Evolutionary conservation across 1,140 invertebrate species (phyloP), one percentile per base, ranked within the genome.

Genomic region (Ostrea denselamellosa): DNA sequence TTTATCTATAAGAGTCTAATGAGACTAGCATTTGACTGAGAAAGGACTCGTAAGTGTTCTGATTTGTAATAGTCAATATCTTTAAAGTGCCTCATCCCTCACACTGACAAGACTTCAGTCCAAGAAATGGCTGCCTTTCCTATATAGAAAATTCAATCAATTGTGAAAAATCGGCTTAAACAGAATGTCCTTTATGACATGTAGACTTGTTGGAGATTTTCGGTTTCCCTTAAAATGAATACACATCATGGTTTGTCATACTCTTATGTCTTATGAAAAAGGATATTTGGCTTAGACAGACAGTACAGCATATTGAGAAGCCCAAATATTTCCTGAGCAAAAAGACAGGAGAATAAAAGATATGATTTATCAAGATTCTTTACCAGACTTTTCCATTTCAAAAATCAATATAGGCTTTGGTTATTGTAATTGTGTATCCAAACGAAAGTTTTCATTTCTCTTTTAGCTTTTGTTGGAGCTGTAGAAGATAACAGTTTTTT

Each of bases 381-480:
- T 77, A 77, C 68, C 25, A 77, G 68, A 77, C 25, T 77, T 77
- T 77, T 77, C 68, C 68, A 77, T 77, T 77, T 77, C 68, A 77
- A 28, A 77, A 28, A 77, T 77, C 68, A 77, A 77, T 77, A 77
- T 77, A 77, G 34, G 22, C 68, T 17, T 34, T 77, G 22, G 22
- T 34, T 28, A 12, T 77, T 10, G 14, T 77, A 28, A 8, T 28
- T 77, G 14, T 77, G 14, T 14, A 28, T 28, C 5, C 25, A 28
- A 25, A 77, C 17, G 56, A 17, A 62, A 62, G 56, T 77, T 34
- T 77, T 77, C 9, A 77, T 77, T 71, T 77, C 68, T 77, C 28
- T 77, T 77, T 34, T 25, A 34, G 22, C 68, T 77, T 77, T 77
- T 77, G 68, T 77, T 10, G 28, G 22, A 34, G 10, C 28, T 77